Conservation (phyloP, 2,113 vertebrate species). For the Lucifuga dentata region DNA sequence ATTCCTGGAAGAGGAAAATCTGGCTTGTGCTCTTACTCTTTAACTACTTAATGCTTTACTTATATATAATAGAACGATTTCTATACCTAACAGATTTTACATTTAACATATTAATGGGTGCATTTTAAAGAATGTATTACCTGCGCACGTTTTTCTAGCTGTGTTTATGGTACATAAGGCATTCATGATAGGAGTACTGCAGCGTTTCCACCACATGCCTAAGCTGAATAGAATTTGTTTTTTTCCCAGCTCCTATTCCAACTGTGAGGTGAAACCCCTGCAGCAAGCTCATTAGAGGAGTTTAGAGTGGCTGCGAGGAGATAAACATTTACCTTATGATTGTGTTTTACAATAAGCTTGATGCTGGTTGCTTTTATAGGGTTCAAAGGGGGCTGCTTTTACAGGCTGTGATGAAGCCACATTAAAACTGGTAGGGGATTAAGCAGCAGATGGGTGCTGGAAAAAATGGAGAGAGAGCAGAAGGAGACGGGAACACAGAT, state of each 20-base stretch:
- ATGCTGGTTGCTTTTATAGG: constrained; percentile 91
- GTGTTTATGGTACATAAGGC: constrained; percentile 38
- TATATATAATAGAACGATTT: constrained; percentile 10
- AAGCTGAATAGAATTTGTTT: constrained; percentile 41
- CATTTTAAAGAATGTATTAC: constrained; percentile 12
- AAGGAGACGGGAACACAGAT: constrained; percentile 20
- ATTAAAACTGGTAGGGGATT: constrained; percentile 86
- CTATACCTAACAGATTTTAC: constrained; percentile 17
- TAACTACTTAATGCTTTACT: neutral
- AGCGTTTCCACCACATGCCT: constrained; percentile 29
- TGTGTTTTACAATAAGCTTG: constrained; percentile 92
- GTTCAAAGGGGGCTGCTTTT: constrained; percentile 91
- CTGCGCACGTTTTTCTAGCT: constrained; percentile 30
- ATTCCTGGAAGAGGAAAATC: constrained; percentile 33
- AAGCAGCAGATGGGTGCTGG: constrained; percentile 82
- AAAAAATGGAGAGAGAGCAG: constrained; percentile 35
- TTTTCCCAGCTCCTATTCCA: constrained; percentile 62
- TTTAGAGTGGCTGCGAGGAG: constrained; percentile 85
- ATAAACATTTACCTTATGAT: constrained; percentile 93
- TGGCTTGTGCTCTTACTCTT: neutral
- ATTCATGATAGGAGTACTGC: constrained; percentile 45
- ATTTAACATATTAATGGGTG: constrained; percentile 11
- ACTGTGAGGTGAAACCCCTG: constrained; percentile 88
- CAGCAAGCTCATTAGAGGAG: constrained; percentile 87
- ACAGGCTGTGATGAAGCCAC: constrained; percentile 89